Conservation (phyloP, 2,797 vertebrate genomes). For the Hapalemur alaotrensis region DNA sequence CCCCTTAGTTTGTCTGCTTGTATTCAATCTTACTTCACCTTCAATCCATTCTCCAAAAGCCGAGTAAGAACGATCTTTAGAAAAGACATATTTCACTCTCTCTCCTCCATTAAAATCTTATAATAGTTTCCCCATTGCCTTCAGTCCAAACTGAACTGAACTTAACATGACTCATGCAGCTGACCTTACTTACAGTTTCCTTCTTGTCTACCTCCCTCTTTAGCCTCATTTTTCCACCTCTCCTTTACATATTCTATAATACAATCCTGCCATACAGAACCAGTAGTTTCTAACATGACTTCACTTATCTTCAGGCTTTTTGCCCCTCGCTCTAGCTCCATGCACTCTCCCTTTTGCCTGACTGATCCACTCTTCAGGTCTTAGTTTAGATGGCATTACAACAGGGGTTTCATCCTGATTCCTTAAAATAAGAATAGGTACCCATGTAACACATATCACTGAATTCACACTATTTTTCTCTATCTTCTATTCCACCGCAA, state of each 20-base stretch:
- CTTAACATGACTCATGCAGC: neutral
- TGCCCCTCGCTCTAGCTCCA: neutral
- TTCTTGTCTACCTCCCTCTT: neutral
- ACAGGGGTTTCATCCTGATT: neutral
- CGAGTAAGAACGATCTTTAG: neutral
- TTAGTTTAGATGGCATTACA: neutral
- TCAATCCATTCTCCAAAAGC: constrained; percentile 26
- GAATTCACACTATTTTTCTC: neutral
- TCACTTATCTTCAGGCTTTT: neutral
- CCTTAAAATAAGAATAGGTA: neutral
- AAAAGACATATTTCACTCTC: neutral
- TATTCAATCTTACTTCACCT: constrained; percentile 12
- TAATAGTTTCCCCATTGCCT: neutral
- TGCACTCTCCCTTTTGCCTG: neutral
- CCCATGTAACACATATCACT: neutral
- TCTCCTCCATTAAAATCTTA: neutral
- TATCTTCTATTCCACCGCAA: neutral
- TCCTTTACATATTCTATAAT: neutral
- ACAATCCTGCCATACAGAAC: neutral
- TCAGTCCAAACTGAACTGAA: neutral
- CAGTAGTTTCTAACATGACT: neutral
- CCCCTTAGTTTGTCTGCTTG: neutral
- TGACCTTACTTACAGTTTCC: neutral
- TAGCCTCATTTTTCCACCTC: neutral
- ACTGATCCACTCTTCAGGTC: neutral